Base-by-base conservation (phyloP, 2,888 invertebrate genomes). In the Parochlus steinenii region DNA sequence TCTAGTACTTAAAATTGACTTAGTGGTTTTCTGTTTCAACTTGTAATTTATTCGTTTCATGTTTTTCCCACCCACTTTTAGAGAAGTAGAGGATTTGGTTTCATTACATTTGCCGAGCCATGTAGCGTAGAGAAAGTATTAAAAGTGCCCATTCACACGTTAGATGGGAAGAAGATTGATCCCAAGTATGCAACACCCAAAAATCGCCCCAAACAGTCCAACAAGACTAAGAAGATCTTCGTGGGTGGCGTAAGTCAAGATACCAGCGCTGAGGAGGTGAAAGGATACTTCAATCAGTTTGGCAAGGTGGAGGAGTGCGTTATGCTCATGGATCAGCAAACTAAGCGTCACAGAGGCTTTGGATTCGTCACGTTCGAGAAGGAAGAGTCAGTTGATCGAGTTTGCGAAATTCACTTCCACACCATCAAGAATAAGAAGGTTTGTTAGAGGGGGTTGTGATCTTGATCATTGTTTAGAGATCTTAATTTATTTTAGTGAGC, bases 241-340 rank as follows among this genome's bases (percentile, higher is more conserved):
- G 87, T 87, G 16, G 87, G 87, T 35, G 87, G 87, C 38, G 86
- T 87, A 41, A 85, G 85, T 38, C 87, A 87, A 58, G 87, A 87
- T 63, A 87, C 87, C 3, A 81, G 83, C 19, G 81, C 83, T 35
- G 87, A 87, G 38, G 87, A 87, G 58, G 86, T 87, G 6, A 80
- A 85, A 56, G 78, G 80, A 23, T 87, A 86, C 59, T 87, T 87
- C 67, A 74, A 75, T 44, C 85, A 86, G 58, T 87, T 85, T 56
- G 87, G 87, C 12, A 77, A 78, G 51, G 86, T 85, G 14, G 86
- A 86, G 54, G 87, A 87, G 58, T 83, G 86, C 18, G 86, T 86
- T 12, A 86, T 87, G 86, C 67, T 87, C 46, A 87, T 87, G 86
- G 86, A 87, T 55, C 86, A 87, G 61, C 86, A 87, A 60, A 87